These are phyloP conservation scores for Heliconius ismenius DNA, from an alignment of 2,888 invertebrate genomes.

Conservation along the genomic window DNA sequence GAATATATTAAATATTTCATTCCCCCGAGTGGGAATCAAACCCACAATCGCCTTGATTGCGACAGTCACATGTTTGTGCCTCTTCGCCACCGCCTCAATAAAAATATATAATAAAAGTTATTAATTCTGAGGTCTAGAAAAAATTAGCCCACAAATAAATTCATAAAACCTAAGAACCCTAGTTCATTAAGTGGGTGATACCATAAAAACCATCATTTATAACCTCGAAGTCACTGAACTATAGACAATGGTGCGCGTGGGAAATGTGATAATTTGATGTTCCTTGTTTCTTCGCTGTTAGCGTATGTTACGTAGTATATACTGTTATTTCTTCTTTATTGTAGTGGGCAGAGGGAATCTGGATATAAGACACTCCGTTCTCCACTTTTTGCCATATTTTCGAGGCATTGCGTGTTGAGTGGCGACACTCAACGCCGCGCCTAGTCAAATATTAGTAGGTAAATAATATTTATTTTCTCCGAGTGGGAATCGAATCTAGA, in stretches of 20 bases:
- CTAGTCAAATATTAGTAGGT: no score
- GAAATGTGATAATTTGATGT: conserved; percentile 57
- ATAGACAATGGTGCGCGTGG: conserved; percentile 60
- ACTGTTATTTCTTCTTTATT: conserved; percentile 19
- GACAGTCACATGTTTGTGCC: no score
- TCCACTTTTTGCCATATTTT: neutral
- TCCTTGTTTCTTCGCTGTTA: conserved; percentile 27
- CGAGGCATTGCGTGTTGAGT: neutral
- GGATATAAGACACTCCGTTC: neutral
- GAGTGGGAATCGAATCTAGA: no score
- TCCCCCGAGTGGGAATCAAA: no score
- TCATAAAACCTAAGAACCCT: neutral
- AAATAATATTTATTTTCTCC: no score
- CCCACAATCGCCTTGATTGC: no score
- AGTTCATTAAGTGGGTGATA: neutral
- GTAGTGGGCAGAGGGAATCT: neutral
- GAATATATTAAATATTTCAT: no score
- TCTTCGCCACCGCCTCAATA: no score
- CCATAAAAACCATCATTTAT: conserved; percentile 28
- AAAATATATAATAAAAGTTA: no score
- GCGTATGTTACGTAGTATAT: conserved; percentile 10
- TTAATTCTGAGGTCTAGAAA: no score
- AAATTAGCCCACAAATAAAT: neutral
- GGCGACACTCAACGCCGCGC: neutral
- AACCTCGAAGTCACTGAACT: conserved; percentile 66